A percentile compares a stretch with the other conserved stretches of the same genome.
These are phyloP conservation scores for Zaprionus vittiger DNA, from an alignment of 1,140 invertebrate species.

Conservation along the genomic window DNA sequence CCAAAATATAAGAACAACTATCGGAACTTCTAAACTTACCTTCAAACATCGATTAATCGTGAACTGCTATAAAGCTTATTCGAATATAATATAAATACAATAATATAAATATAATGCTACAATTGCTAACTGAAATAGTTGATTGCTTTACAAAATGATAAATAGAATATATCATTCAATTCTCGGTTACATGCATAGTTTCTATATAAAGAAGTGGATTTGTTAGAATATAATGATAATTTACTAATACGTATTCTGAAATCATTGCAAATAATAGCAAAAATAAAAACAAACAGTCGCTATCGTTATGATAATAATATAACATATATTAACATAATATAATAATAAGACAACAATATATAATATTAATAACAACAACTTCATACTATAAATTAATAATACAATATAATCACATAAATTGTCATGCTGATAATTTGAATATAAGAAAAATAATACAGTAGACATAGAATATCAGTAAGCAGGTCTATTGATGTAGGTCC, in stretches of 20 bases:
- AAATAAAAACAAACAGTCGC: background rate
- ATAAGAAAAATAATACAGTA: background rate
- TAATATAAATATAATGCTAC: too few relatives aligned
- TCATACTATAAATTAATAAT: background rate
- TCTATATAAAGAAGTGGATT: too few relatives aligned
- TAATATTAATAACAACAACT: background rate
- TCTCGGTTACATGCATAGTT: too few relatives aligned
- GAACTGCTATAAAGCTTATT: too few relatives aligned
- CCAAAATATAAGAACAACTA: too few relatives aligned
- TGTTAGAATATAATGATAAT: background rate
- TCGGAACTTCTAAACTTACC: too few relatives aligned
- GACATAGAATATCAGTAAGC: background rate
- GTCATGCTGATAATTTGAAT: background rate
- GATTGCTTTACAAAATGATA: background rate
- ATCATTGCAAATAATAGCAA: too few relatives aligned
- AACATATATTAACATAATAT: background rate
- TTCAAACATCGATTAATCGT: too few relatives aligned
- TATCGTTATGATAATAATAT: background rate
- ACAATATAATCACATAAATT: background rate
- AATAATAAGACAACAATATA: background rate
- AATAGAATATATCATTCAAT: too few relatives aligned
- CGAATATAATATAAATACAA: too few relatives aligned
- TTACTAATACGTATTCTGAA: background rate
- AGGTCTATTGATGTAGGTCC: conserved; percentile 8
- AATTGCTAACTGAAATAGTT: background rate